phyloP scores from a whole-genome alignment of 2,113 vertebrate genomes.

The Pangasianodon hypophthalmus region DNA sequence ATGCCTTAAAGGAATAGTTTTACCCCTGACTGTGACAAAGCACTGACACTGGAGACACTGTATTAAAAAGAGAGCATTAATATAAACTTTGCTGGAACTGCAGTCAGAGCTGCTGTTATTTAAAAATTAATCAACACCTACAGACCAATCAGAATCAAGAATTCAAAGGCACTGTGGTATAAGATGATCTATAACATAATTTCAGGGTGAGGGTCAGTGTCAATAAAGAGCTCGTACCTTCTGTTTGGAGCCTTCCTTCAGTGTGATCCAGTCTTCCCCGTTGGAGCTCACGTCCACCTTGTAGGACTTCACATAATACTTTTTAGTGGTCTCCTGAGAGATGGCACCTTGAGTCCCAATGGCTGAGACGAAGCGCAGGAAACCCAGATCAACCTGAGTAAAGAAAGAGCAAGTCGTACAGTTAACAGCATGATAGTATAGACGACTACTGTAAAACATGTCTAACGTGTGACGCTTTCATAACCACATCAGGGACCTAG shows the following conservation, averaged over 20 bases:
- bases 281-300: conserved; percentile 95
- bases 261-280: conserved; percentile 95
- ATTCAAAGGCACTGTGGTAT: too few relatives aligned
- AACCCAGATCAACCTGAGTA: conserved; percentile 89
- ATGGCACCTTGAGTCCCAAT: conserved; percentile 93
- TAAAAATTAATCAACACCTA: background rate
- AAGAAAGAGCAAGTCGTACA: conserved; percentile 6
- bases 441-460: conserved; percentile 35
- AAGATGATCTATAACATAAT: background rate
- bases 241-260: conserved; percentile 92
- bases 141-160: background rate
- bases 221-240: conserved; percentile 68
- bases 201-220: background rate
- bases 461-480: conserved; percentile 13
- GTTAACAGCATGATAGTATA: background rate
- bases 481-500: conserved; percentile 24
- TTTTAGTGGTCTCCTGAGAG: conserved; percentile 90
- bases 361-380: conserved; percentile 89
- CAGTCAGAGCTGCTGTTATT: background rate
- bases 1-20: background rate
- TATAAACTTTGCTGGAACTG: background rate
- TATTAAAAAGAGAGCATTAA: background rate
- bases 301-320: conserved; percentile 89
- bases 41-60: background rate
- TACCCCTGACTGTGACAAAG: background rate